Percentiles rank a stretch among this genome's conserved stretches.
Evolutionary conservation across 53 echinoderm and acorn worm species (phyloP).

Genomic region (Hippasteria phrygiana): DNA sequence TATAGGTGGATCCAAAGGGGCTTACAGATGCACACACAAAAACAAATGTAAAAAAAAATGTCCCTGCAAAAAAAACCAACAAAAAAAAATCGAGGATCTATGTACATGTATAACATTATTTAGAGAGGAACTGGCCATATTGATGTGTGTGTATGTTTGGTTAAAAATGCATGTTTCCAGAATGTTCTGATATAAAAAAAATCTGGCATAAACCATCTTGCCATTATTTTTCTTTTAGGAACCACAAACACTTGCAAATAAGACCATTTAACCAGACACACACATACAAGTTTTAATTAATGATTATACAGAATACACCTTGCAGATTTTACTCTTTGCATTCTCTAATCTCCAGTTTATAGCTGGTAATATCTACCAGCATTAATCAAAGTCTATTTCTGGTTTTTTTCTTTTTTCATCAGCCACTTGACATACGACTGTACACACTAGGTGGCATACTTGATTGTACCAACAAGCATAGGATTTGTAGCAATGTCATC

Average conservation of each 20-base stretch:
- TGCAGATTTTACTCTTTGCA: too few species aligned
- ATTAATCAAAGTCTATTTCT: too few species aligned
- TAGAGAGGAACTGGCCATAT: conserved; percentile 18
- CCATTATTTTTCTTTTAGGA: not conserved
- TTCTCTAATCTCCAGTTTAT: too few species aligned
- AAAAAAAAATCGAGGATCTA: not conserved
- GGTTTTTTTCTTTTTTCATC: too few species aligned
- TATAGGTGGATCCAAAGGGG: not conserved
- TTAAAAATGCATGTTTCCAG: not conserved
- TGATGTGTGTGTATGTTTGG: conserved; percentile 34
- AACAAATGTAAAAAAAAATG: not conserved
- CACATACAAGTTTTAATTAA: not conserved
- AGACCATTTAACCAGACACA: not conserved
- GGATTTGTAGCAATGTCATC: too few species aligned
- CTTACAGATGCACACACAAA: not conserved
- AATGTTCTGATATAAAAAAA: not conserved
- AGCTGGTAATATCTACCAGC: too few species aligned
- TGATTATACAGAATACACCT: too few species aligned
- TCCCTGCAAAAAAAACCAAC: not conserved
- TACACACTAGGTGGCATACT: too few species aligned
- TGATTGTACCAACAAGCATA: too few species aligned
- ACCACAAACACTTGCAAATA: not conserved
- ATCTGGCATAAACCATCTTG: not conserved
- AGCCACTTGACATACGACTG: too few species aligned
- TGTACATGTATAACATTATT: not conserved